Evolutionary conservation across 2,888 invertebrate genomes (phyloP), one percentile per base, ranked within the genome.

Genomic region (Lepidocyrtoides sp.): DNA sequence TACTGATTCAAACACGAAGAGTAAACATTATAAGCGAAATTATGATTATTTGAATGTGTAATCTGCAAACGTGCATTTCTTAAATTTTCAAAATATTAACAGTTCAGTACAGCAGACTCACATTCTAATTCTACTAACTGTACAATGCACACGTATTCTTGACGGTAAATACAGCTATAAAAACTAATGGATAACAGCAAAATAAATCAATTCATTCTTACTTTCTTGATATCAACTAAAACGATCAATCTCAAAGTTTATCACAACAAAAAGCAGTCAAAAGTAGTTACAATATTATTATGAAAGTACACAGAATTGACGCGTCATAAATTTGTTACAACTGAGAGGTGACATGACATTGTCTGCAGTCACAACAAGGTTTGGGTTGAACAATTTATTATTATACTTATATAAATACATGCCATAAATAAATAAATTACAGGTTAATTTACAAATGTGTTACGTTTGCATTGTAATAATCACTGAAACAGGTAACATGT

Each of bases 381-480:
- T n/a, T n/a, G n/a, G n/a, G n/a, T n/a, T n/a, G n/a, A n/a, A n/a
- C 20, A 23, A 1, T 44, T 10, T 44, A 29, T 20, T 48, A 77
- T 51, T 44, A 51, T 36, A 44, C 48, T 69, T n/a, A 32, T 36
- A 17, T 32, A 41, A 72, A 20, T 26, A 23, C 20, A 75, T 7
- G 23, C 60, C n/a, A 81, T 81, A 60, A 60, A 54, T 57, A 44
- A 89, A 82, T 83, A 89, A 83, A 85, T 81, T 90, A 90, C 90
- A 90, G 85, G 90, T 90, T 90, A 90, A 90, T 90, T 85, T 90
- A 90, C 90, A 90, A 69, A 60, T n/a, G n/a, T n/a, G n/a, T 54
- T 26, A 81, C 7, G n/a, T n/a, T n/a, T n/a, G 1, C 32, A 32
- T 29, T 32, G 44, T 2, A 23, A 0, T 48, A 57, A n/a, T 51